Percentiles rank a stretch among this genome's conserved stretches.
Evolutionary conservation across 1,140 invertebrate species (phyloP).

Genomic region (Tetramorium simillimum): DNA sequence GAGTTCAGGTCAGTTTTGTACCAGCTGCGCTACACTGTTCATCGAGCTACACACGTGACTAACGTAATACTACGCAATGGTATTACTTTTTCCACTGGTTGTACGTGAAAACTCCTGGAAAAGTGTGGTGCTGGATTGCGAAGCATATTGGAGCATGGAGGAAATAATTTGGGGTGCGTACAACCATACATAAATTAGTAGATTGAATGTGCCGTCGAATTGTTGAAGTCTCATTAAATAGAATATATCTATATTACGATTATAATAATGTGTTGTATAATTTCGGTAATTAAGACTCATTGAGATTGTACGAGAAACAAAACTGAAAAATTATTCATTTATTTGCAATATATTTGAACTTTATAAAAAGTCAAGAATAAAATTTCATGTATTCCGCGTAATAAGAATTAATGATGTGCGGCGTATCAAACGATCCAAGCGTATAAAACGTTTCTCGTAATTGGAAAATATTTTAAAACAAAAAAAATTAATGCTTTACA

Average conservation of each 20-base stretch:
- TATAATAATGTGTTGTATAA: neutral
- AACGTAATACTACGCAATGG: neutral
- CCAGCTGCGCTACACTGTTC: slow-evolving; percentile 71
- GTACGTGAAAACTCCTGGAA: neutral
- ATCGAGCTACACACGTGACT: slow-evolving; percentile 58
- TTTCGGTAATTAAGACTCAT: neutral
- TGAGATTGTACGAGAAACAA: neutral
- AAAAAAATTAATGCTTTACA: neutral
- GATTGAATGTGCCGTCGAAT: neutral
- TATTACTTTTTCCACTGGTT: slow-evolving; percentile 22
- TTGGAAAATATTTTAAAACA: slow-evolving; percentile 38
- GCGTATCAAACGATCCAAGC: neutral
- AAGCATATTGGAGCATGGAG: neutral
- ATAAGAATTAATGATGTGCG: neutral
- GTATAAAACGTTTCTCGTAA: neutral
- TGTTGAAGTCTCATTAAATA: neutral
- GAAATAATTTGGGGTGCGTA: slow-evolving; percentile 36
- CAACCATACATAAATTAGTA: neutral
- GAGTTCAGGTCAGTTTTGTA: slow-evolving; percentile 76
- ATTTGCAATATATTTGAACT: neutral
- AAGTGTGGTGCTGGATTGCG: neutral
- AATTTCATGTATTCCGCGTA: neutral
- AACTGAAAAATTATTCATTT: neutral
- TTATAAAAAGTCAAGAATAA: neutral
- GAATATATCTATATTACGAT: neutral